Evolutionary conservation across 2,888 invertebrate species (phyloP).

Genomic region (Mellilla xanthometata): DNA sequence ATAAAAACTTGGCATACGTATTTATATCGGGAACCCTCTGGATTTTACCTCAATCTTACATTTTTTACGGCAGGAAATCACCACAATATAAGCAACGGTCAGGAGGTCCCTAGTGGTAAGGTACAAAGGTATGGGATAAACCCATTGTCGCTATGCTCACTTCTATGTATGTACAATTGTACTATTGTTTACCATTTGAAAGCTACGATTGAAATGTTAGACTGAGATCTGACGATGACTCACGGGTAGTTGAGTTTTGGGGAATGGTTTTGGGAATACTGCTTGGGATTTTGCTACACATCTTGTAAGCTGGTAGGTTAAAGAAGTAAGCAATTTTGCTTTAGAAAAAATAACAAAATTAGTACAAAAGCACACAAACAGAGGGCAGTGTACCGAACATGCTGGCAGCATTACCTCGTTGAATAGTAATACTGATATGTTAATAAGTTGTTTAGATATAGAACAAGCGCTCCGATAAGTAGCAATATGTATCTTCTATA

Average conservation of each 20-base stretch:
- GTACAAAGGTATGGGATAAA: slow-evolving; percentile 37
- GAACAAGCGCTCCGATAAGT: no score
- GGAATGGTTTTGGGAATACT: not conserved
- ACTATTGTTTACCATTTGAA: slow-evolving; percentile 20
- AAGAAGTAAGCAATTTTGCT: no score
- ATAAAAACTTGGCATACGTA: no score
- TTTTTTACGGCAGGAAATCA: slow-evolving; percentile 65
- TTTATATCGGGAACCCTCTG: slow-evolving; percentile 4
- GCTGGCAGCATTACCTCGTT: no score
- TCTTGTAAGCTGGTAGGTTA: no score
- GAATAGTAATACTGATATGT: no score
- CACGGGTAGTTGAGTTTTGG: slow-evolving; percentile 1
- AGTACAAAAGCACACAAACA: no score
- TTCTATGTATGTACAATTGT: slow-evolving; percentile 16
- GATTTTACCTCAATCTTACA: slow-evolving; percentile 29
- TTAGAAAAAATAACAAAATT: no score
- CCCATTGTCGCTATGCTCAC: slow-evolving; percentile 6
- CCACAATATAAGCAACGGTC: slow-evolving; percentile 62
- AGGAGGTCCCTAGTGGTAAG: slow-evolving; percentile 29
- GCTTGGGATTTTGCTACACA: no score
- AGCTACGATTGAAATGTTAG: slow-evolving; percentile 30
- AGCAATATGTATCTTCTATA: no score
- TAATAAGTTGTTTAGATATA: no score
- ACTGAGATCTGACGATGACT: slow-evolving; percentile 25
- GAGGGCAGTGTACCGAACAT: no score